phyloP scores from a whole-genome alignment of 2,888 invertebrate genomes.

The Anthoptus insignis region DNA sequence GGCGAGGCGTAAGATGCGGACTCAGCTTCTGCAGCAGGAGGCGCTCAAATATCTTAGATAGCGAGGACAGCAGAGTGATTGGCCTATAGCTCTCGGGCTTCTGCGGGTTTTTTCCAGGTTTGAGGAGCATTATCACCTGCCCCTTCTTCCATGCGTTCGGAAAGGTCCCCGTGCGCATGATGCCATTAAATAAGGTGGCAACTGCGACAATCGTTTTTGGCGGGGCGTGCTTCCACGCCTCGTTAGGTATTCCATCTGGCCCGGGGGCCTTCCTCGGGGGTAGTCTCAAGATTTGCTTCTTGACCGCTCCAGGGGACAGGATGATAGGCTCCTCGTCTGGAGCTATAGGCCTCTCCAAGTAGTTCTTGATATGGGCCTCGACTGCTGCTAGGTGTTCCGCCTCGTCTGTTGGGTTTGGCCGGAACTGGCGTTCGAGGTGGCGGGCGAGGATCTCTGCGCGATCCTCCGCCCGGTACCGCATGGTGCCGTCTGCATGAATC shows the following conservation, averaged over 20 bases:
- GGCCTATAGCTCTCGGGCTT: conserved; percentile 49
- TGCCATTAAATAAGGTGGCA: conserved; percentile 42
- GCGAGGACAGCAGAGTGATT: conserved; percentile 40
- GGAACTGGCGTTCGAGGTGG: conserved; percentile 8
- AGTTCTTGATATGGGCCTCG: background rate
- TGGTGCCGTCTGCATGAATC: conserved; percentile 12
- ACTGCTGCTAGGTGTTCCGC: background rate
- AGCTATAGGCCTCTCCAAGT: background rate
- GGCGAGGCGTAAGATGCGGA: conserved; percentile 21
- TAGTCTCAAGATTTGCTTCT: background rate
- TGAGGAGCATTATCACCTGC: conserved; percentile 45
- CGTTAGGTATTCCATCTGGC: conserved; percentile 35
- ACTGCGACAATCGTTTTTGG: conserved; percentile 16
- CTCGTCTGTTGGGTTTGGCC: background rate
- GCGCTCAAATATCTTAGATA: conserved; percentile 48
- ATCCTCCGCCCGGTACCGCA: conserved; percentile 27
- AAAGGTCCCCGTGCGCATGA: conserved; percentile 42
- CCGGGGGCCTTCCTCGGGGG: conserved; percentile 35
- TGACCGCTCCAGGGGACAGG: background rate
- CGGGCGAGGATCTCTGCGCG: conserved; percentile 40
- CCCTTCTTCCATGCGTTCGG: conserved; percentile 43
- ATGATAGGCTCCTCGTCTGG: background rate
- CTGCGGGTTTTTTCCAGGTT: conserved; percentile 45
- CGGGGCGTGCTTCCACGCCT: conserved; percentile 37
- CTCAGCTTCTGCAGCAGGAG: conserved; percentile 36